Evolutionary conservation across 1,140 invertebrate species (phyloP).

Genomic region (Zaprionus ghesquierei): DNA sequence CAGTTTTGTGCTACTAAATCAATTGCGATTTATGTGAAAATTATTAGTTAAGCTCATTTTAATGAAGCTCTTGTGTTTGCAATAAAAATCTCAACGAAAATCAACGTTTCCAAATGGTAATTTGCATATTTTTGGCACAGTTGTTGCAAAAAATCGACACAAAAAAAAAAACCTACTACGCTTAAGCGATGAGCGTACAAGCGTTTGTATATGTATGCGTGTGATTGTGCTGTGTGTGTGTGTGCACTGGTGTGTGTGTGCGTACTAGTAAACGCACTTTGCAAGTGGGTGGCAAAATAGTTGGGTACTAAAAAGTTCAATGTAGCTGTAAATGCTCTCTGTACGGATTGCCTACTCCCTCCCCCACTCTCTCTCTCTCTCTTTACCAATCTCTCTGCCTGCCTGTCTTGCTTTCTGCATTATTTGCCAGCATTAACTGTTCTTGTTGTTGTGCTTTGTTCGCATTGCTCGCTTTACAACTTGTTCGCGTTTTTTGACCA

Average conservation of each 20-base stretch:
- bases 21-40: conserved; percentile 58
- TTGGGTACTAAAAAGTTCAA: conserved; percentile 73
- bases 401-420: not conserved
- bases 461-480: conserved; percentile 76
- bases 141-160: conserved; percentile 50
- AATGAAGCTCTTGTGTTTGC: conserved; percentile 16
- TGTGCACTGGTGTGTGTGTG: conserved; percentile 54
- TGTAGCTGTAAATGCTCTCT: conserved; percentile 71
- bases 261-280: conserved; percentile 77
- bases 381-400: not conserved
- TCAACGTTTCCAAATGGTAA: conserved; percentile 67
- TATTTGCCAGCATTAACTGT: conserved; percentile 32
- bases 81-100: conserved; percentile 41
- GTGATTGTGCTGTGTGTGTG: conserved; percentile 5
- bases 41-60: conserved; percentile 53
- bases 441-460: conserved; percentile 67
- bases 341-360: conserved; percentile 18
- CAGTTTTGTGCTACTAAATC: conserved; percentile 55
- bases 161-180: conserved; percentile 16
- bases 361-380: not conserved
- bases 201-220: not conserved
- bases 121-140: conserved; percentile 71
- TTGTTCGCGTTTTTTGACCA: conserved; percentile 73
- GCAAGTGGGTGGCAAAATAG: conserved; percentile 55
- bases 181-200: conserved; percentile 20